Evolutionary conservation across 1,140 invertebrate species (phyloP).

Genomic region (Zeugodacus cucurbitae): DNA sequence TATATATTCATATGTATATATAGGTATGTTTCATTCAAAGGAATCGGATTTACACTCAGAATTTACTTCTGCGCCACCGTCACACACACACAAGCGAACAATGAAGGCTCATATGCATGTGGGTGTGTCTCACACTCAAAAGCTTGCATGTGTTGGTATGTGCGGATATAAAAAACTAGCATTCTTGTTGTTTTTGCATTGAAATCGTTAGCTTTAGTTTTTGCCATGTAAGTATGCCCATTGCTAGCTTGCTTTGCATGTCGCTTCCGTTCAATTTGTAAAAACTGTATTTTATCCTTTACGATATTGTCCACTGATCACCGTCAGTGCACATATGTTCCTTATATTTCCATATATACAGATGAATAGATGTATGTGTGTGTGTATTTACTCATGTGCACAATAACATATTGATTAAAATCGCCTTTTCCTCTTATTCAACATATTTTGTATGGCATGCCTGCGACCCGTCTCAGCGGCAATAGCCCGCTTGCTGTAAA

Average conservation of each 20-base stretch:
- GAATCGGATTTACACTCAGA: not conserved
- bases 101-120: not conserved
- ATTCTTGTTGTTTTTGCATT: not conserved
- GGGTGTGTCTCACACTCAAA: not conserved
- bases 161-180: not conserved
- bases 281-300: constrained; percentile 14
- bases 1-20: not conserved
- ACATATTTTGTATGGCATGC: constrained; percentile 45
- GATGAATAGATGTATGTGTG: not conserved
- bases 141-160: not conserved
- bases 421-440: constrained; percentile 62
- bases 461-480: not conserved
- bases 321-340: not conserved
- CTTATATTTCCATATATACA: not conserved
- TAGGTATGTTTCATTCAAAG: not conserved
- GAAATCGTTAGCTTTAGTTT: not conserved
- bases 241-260: not conserved
- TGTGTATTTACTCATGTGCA: constrained; percentile 48
- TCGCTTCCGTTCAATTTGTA: not conserved
- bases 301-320: constrained; percentile 3
- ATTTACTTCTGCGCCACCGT: not conserved
- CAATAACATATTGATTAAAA: constrained; percentile 64
- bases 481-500: constrained; percentile 51
- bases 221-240: not conserved
- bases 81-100: not conserved